phyloP scores from a whole-genome alignment of 37 sponge, comb jelly and placozoan species.

The Oscarella lobularis region DNA sequence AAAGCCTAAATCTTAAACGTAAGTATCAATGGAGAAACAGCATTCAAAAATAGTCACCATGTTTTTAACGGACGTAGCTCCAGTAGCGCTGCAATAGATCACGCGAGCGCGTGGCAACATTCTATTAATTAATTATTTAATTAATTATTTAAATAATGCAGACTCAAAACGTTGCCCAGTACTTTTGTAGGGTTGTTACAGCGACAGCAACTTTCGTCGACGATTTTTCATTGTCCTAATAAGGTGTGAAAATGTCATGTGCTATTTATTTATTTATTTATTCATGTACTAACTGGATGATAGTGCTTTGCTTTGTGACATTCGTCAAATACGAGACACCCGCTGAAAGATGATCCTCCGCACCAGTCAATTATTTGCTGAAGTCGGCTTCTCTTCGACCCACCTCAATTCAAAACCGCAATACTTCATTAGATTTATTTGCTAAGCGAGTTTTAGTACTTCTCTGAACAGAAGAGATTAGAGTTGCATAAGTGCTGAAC shows the following conservation, averaged over 20 bases:
- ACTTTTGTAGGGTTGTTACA: constrained; percentile 32
- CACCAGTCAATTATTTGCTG: constrained; percentile 43
- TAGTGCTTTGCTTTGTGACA: constrained; percentile 53
- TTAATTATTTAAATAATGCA: too few relatives aligned
- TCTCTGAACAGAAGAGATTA: constrained; percentile 23
- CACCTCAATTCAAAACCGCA: background rate
- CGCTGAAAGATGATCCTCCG: constrained; percentile 31
- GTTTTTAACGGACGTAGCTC: constrained; percentile 43
- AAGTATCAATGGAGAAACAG: background rate
- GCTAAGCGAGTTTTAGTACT: constrained; percentile 4
- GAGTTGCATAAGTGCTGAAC: constrained; percentile 45
- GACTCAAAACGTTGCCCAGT: too few relatives aligned
- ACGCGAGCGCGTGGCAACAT: constrained; percentile 38
- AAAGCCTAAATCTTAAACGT: constrained; percentile 26
- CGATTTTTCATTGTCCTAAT: constrained; percentile 26
- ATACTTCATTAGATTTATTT: background rate
- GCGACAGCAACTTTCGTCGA: constrained; percentile 48
- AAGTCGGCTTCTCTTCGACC: constrained; percentile 15
- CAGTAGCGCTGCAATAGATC: constrained; percentile 57
- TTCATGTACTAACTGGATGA: constrained; percentile 13
- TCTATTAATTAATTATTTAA: too few relatives aligned
- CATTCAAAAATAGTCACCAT: constrained; percentile 7
- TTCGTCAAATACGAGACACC: constrained; percentile 48
- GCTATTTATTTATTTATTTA: too few relatives aligned
- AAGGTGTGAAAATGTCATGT: too few relatives aligned